phyloP scores from a whole-genome alignment of 2,888 invertebrate genomes.

The Polydesmus complanatus region DNA sequence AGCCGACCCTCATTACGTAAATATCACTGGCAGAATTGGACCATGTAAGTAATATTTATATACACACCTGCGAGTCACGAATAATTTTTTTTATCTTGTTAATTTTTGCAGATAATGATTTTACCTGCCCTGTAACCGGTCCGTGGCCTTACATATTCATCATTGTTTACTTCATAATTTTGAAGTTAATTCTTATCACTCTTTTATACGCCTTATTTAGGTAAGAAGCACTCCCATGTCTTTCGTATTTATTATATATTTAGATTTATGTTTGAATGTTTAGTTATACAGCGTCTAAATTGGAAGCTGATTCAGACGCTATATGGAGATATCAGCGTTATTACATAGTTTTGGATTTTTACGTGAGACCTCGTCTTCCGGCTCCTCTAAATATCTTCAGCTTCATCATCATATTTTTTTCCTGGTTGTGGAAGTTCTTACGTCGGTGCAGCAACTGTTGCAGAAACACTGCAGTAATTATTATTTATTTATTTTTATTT shows the following conservation, averaged over 20 bases:
- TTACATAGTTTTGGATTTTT: conserved; percentile 29
- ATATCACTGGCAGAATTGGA: background rate
- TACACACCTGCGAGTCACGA: background rate
- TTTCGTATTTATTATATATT: background rate
- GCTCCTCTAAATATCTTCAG: conserved; percentile 28
- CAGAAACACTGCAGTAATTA: background rate
- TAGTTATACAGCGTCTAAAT: conserved; percentile 22
- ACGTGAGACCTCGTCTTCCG: conserved; percentile 28
- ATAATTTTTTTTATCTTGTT: background rate
- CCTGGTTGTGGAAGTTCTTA: background rate
- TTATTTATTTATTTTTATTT: background rate
- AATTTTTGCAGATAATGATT: conserved; percentile 17
- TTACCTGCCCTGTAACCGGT: conserved; percentile 21
- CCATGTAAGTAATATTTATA: background rate
- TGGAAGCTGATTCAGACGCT: conserved; percentile 26
- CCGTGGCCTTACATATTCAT: conserved; percentile 23
- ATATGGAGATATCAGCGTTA: conserved; percentile 32
- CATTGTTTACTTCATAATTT: conserved; percentile 25
- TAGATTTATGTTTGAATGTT: background rate
- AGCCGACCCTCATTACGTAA: background rate
- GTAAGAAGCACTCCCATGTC: conserved; percentile 10
- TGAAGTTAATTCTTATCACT: conserved; percentile 31
- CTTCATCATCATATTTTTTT: conserved; percentile 19
- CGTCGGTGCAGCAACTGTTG: background rate
- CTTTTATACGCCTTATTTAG: conserved; percentile 32